Conservation (phyloP, 1,140 invertebrate species). For the Drosophila sturtevanti region DNA sequence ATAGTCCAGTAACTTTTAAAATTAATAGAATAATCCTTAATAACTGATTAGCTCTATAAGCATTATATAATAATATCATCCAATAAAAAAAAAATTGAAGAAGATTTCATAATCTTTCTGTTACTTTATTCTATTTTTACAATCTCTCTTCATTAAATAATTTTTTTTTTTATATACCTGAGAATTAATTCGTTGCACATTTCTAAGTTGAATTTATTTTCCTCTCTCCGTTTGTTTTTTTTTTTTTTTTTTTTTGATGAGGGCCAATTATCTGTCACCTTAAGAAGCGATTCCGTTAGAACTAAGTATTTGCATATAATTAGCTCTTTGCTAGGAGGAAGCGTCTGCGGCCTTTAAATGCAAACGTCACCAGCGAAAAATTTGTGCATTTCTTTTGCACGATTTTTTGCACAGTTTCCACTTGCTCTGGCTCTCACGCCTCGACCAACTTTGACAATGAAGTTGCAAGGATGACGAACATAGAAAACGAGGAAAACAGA, state of each 20-base stretch:
- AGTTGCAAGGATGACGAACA: slow-evolving; percentile 69
- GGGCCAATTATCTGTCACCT: slow-evolving; percentile 68
- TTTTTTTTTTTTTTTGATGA: slow-evolving; percentile 25
- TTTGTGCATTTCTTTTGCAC: slow-evolving; percentile 34
- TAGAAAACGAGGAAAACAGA: slow-evolving; percentile 19
- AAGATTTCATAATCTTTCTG: too few species aligned
- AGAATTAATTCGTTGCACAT: neutral
- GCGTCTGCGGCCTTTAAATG: slow-evolving; percentile 10
- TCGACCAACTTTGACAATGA: slow-evolving; percentile 69
- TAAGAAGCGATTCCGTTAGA: slow-evolving; percentile 40
- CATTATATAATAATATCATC: too few species aligned
- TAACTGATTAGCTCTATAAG: too few species aligned
- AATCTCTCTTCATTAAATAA: neutral
- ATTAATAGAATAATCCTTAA: too few species aligned
- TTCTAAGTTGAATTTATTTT: slow-evolving; percentile 1
- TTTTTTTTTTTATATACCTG: too few species aligned
- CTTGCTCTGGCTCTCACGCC: slow-evolving; percentile 27
- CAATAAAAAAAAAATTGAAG: too few species aligned
- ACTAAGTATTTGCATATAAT: slow-evolving; percentile 73
- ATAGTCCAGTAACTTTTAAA: too few species aligned
- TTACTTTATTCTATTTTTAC: too few species aligned
- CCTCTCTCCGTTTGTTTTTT: too few species aligned
- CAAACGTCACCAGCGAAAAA: slow-evolving; percentile 11
- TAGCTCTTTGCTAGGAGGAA: slow-evolving; percentile 55
- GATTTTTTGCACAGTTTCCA: slow-evolving; percentile 10